Conservation (phyloP, 2,888 invertebrate species). For the Ornithoptera priamus region DNA sequence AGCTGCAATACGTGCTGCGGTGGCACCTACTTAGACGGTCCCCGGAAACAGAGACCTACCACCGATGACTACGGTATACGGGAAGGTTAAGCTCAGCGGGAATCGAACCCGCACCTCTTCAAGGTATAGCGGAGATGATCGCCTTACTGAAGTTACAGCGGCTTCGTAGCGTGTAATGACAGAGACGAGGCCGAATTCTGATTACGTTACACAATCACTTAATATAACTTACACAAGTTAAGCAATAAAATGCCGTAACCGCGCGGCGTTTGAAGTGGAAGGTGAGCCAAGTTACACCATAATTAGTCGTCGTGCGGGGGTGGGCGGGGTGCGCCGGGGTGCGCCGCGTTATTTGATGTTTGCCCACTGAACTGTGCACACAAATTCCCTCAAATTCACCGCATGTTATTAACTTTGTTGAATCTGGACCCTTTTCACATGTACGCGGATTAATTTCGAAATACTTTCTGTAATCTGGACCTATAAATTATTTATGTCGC, state of each 20-base stretch:
- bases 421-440: slow-evolving; percentile 32
- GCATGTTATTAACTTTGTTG: slow-evolving; percentile 40
- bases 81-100: too few relatives aligned
- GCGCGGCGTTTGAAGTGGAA: slow-evolving; percentile 22
- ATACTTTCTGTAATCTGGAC: slow-evolving; percentile 4
- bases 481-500: slow-evolving; percentile 12
- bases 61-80: too few relatives aligned
- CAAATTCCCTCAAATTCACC: slow-evolving; percentile 33
- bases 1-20: too few relatives aligned
- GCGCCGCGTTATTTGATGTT: slow-evolving; percentile 40
- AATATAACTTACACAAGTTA: slow-evolving; percentile 22
- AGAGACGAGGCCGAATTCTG: slow-evolving; percentile 10
- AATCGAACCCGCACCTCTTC: too few relatives aligned
- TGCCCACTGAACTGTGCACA: slow-evolving; percentile 36
- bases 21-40: too few relatives aligned
- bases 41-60: too few relatives aligned
- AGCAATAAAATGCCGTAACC: slow-evolving; percentile 27
- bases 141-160: too few relatives aligned
- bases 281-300: slow-evolving; percentile 29
- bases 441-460: slow-evolving; percentile 9
- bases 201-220: slow-evolving; percentile 25
- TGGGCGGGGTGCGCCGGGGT: not conserved
- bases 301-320: slow-evolving; percentile 28
- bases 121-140: too few relatives aligned
- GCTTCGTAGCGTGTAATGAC: too few relatives aligned